Percentiles rank a stretch among this genome's conserved stretches.
Evolutionary conservation across 2,888 invertebrate species (phyloP).

Genomic region (Abrostola tripartita): DNA sequence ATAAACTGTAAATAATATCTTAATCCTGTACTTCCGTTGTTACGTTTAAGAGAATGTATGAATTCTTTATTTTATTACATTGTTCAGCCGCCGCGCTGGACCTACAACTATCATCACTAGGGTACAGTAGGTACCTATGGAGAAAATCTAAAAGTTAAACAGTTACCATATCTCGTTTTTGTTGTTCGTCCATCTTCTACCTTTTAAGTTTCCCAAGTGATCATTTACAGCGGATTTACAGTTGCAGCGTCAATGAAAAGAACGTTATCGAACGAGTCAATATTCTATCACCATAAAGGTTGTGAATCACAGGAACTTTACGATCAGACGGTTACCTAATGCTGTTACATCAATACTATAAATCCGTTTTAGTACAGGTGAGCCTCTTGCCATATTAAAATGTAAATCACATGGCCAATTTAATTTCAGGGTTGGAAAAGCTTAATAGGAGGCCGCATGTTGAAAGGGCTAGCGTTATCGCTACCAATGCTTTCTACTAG

Average conservation of each 20-base stretch:
- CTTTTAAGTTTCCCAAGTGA: background rate
- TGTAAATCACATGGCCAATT: conserved; percentile 87
- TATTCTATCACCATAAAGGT: conserved; percentile 70
- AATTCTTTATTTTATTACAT: too few relatives aligned
- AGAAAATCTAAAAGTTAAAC: too few relatives aligned
- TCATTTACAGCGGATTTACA: conserved; percentile 1
- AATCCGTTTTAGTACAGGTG: conserved; percentile 85
- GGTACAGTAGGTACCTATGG: too few relatives aligned
- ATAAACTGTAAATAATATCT: too few relatives aligned
- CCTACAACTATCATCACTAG: too few relatives aligned
- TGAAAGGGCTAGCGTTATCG: conserved; percentile 53
- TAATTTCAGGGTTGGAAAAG: conserved; percentile 85
- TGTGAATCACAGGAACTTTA: conserved; percentile 53
- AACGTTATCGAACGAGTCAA: conserved; percentile 20
- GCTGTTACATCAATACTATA: conserved; percentile 80
- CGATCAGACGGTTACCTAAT: conserved; percentile 69
- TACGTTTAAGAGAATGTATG: too few relatives aligned
- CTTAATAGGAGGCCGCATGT: conserved; percentile 66
- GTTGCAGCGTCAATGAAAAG: conserved; percentile 4
- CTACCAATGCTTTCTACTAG: background rate
- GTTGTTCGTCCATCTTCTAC: too few relatives aligned
- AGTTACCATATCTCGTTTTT: too few relatives aligned
- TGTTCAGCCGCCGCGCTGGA: too few relatives aligned
- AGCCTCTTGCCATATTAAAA: conserved; percentile 86
- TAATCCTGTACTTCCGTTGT: too few relatives aligned